A percentile compares a stretch with the other conserved stretches of the same genome.
Conservation (phyloP, 1,140 invertebrate genomes). For the Copidosoma floridanum region DNA sequence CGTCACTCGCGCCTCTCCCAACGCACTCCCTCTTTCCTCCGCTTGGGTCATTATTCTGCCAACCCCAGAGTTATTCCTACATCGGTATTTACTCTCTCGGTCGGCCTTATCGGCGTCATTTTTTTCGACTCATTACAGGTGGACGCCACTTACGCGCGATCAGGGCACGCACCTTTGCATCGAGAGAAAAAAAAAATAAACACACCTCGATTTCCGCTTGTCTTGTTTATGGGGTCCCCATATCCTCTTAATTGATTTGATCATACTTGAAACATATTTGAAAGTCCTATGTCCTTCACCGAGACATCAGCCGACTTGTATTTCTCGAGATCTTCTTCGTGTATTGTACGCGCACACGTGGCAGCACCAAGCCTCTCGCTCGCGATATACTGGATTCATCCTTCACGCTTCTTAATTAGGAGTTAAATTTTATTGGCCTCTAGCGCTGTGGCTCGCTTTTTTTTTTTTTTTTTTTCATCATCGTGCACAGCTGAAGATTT, state of each 20-base stretch:
- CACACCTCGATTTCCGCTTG: no score
- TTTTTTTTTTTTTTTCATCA: no score
- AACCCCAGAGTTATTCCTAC: no score
- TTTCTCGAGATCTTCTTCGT: neutral
- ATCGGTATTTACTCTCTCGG: conserved; percentile 1
- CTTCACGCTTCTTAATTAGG: conserved; percentile 57
- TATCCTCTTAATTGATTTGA: no score
- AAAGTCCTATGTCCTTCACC: no score
- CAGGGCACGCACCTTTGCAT: no score
- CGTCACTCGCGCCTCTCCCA: conserved; percentile 19
- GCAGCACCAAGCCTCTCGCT: neutral
- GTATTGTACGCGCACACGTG: neutral
- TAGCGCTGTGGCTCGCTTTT: conserved; percentile 26
- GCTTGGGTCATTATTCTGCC: neutral
- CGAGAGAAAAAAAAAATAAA: no score
- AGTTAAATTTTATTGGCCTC: conserved; percentile 56
- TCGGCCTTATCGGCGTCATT: neutral
- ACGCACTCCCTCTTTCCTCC: neutral
- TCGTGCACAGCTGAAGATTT: no score
- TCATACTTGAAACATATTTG: no score
- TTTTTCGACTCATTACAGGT: neutral
- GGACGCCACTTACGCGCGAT: no score
- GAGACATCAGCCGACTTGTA: no score
- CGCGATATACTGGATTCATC: conserved; percentile 54
- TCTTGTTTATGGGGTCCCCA: no score